phyloP scores from a whole-genome alignment of 2,113 vertebrate genomes.

The rabbit (Oryctolagus cuniculus) region DNA sequence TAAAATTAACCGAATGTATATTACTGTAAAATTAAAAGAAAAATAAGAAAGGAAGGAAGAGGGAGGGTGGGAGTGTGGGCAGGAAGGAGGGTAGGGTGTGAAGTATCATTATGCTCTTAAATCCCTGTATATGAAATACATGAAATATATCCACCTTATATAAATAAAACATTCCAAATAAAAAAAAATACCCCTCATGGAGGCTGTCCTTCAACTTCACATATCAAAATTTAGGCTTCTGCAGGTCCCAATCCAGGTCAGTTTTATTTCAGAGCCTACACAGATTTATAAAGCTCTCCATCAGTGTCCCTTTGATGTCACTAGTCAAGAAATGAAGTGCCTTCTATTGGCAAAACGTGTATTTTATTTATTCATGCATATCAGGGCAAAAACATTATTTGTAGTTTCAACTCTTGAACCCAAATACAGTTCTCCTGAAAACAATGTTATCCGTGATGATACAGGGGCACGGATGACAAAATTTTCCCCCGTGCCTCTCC shows the following conservation, averaged over 20 bases:
- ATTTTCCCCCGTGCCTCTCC: neutral
- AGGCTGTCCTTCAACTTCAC: neutral
- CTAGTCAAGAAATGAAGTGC: neutral
- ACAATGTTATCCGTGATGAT: neutral
- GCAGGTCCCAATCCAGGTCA: neutral
- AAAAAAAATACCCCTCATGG: too few species aligned
- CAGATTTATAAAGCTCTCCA: neutral
- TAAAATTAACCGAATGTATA: too few species aligned
- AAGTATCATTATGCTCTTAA: too few species aligned
- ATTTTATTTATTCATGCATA: neutral
- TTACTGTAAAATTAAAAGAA: too few species aligned
- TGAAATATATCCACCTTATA: too few species aligned
- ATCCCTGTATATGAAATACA: too few species aligned
- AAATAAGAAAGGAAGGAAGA: too few species aligned
- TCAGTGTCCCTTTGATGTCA: neutral
- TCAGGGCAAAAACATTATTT: neutral
- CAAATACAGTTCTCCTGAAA: neutral
- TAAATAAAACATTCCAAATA: too few species aligned
- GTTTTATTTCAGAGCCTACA: conserved; percentile 5
- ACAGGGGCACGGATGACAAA: neutral
- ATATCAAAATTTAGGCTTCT: neutral
- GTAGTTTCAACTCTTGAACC: neutral
- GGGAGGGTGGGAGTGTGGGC: too few species aligned
- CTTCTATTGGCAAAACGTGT: neutral
- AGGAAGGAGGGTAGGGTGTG: too few species aligned